phyloP scores from a whole-genome alignment of 2,888 invertebrate species.

The Epinotia ramella region DNA sequence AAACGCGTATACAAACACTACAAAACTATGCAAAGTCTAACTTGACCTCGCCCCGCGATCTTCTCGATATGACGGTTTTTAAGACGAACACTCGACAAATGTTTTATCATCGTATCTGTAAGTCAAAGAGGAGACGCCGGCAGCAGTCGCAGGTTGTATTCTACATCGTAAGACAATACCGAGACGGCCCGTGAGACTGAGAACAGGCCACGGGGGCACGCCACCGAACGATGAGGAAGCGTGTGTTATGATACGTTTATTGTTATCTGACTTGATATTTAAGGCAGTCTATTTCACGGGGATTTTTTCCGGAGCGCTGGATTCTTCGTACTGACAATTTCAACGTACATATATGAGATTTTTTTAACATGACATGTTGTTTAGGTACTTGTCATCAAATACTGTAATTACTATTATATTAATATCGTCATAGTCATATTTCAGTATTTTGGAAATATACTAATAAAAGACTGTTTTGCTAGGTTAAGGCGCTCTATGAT shows the following conservation, averaged over 20 bases:
- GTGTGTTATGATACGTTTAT: conserved; percentile 13
- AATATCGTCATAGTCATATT: too few species aligned
- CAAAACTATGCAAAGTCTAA: not conserved
- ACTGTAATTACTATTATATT: too few species aligned
- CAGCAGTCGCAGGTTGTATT: conserved; percentile 53
- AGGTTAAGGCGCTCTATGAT: too few species aligned
- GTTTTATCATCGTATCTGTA: conserved; percentile 14
- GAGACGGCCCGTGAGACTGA: conserved; percentile 60
- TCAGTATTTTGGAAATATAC: too few species aligned
- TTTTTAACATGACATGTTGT: too few species aligned
- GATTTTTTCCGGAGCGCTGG: too few species aligned
- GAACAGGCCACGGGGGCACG: conserved; percentile 65
- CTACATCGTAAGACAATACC: conserved; percentile 45
- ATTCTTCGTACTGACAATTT: too few species aligned
- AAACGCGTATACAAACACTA: too few species aligned
- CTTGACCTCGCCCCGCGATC: conserved; percentile 10
- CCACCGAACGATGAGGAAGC: conserved; percentile 45
- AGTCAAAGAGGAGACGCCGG: conserved; percentile 27
- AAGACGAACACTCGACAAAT: conserved; percentile 19
- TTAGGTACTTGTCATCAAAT: too few species aligned
- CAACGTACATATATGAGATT: too few species aligned
- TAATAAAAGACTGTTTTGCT: too few species aligned
- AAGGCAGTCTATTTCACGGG: too few species aligned
- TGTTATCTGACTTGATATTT: not conserved
- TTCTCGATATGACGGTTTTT: not conserved